Percentiles rank a stretch among this genome's conserved stretches.
Conservation (phyloP, 2,113 vertebrate species). For the Pterocles burchelli region DNA sequence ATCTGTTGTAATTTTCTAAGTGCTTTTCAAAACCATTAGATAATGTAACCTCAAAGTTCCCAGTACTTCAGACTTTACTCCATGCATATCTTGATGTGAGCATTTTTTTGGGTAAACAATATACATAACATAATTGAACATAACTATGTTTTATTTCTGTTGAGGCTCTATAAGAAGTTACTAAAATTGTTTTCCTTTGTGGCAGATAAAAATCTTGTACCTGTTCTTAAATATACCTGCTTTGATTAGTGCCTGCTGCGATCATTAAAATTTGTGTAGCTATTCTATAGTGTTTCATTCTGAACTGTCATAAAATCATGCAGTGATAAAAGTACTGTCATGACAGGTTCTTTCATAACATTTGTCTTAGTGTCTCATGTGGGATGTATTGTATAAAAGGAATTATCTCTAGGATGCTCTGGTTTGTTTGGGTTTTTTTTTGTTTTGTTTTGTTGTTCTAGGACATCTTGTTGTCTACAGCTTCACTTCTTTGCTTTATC, state of each 20-base stretch:
- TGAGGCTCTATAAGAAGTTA: not conserved
- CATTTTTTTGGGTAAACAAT: not conserved
- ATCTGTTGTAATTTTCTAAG: not conserved
- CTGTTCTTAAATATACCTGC: not conserved
- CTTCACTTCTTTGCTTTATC: not conserved
- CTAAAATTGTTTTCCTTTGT: not conserved
- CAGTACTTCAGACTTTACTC: not conserved
- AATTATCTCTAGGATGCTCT: not conserved
- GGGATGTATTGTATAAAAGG: not conserved
- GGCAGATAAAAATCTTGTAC: not conserved
- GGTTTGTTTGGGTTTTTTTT: not conserved
- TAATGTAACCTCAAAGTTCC: not conserved
- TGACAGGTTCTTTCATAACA: not conserved
- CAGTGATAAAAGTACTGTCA: not conserved
- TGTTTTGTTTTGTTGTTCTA: not conserved
- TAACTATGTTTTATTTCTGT: not conserved
- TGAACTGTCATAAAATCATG: not conserved
- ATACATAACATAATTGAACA: not conserved
- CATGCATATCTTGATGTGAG: not conserved
- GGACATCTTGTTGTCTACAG: not conserved
- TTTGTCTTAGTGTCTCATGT: not conserved
- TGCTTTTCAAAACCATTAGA: not conserved
- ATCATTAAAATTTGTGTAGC: not conserved
- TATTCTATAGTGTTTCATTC: not conserved
- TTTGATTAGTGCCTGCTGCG: not conserved